Percentiles rank a stretch among this genome's conserved stretches.
phyloP scores from a whole-genome alignment of 2,888 invertebrate species.

The Allolobophora icterica region DNA sequence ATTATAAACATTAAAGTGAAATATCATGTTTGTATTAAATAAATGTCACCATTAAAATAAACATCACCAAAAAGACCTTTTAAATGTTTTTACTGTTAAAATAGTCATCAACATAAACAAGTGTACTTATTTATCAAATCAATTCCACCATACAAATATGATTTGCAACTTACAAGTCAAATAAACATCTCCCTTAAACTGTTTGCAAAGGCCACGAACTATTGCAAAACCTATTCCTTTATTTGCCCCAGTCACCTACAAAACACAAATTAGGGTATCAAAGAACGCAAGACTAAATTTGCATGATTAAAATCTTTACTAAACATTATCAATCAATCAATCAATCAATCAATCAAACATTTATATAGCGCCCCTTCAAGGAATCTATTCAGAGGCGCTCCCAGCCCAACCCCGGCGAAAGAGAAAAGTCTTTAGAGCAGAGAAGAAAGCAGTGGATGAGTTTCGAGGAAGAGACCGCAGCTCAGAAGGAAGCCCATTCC shows the following conservation, averaged over 20 bases:
- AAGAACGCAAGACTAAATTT: neutral
- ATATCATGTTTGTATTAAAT: no score
- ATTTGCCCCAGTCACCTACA: constrained; percentile 62
- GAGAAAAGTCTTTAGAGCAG: no score
- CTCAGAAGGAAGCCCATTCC: no score
- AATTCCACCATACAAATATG: neutral
- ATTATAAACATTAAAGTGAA: neutral
- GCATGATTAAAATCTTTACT: neutral
- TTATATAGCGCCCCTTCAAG: no score
- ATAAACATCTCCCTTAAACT: constrained; percentile 74
- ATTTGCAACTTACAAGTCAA: constrained; percentile 68
- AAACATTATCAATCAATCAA: no score
- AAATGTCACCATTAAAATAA: neutral
- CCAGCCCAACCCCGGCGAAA: no score
- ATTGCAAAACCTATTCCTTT: constrained; percentile 62
- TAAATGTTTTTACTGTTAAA: no score
- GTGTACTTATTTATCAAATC: neutral
- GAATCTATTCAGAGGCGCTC: no score
- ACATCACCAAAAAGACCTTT: neutral
- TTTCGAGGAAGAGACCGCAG: no score
- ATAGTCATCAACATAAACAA: no score
- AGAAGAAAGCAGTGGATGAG: no score
- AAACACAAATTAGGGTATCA: constrained; percentile 7
- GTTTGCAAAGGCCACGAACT: constrained; percentile 59
- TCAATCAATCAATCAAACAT: no score